Conservation (phyloP, 2,888 invertebrate species). For the Cremastinae sp. region DNA sequence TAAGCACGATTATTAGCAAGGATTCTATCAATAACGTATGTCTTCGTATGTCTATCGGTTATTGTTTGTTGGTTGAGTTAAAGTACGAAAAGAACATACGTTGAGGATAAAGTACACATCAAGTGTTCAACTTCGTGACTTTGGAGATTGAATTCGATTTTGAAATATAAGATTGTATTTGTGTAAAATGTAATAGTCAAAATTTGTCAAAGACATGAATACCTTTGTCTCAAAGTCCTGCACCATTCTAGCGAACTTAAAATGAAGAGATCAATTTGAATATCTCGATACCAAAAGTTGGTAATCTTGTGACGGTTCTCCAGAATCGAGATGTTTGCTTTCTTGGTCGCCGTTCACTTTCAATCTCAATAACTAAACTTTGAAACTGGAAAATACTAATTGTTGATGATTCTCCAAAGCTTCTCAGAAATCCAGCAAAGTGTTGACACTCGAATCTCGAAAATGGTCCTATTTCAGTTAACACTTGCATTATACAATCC, state of each 20-base stretch:
- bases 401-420: slow-evolving; percentile 30
- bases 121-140: no score
- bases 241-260: slow-evolving; percentile 49
- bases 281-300: slow-evolving; percentile 48
- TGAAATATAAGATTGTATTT: slow-evolving; percentile 19
- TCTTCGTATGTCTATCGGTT: no score
- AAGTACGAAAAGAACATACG: no score
- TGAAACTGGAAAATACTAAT: slow-evolving; percentile 26
- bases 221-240: not conserved
- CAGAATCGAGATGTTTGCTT: slow-evolving; percentile 42
- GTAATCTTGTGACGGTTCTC: slow-evolving; percentile 66
- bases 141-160: slow-evolving; percentile 63
- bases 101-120: no score
- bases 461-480: slow-evolving; percentile 47
- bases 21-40: no score
- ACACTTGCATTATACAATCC: slow-evolving; percentile 50
- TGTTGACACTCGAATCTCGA: slow-evolving; percentile 47
- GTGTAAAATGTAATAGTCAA: slow-evolving; percentile 64
- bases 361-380: slow-evolving; percentile 46
- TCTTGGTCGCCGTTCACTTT: slow-evolving; percentile 14
- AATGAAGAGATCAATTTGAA: slow-evolving; percentile 12
- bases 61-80: no score
- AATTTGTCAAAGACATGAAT: not conserved
- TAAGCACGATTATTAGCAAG: no score
- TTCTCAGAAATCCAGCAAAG: slow-evolving; percentile 23